These are phyloP conservation scores for Drosophila chauvacae DNA, from an alignment of 1,140 invertebrate genomes.

Conservation along the genomic window DNA sequence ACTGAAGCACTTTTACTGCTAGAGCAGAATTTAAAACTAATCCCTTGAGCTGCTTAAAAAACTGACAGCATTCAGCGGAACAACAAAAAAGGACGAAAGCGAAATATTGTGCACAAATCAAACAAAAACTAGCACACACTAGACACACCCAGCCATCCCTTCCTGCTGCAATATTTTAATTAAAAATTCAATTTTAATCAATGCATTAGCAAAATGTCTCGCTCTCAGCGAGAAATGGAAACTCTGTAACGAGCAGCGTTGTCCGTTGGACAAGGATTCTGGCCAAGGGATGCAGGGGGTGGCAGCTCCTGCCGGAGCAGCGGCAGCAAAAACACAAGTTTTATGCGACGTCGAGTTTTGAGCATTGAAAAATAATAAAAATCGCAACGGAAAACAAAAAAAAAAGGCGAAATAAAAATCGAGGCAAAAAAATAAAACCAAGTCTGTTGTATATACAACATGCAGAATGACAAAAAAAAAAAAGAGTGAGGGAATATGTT, in stretches of 20 bases:
- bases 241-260: constrained; percentile 56
- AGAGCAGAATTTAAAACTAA: constrained; percentile 24
- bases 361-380: constrained; percentile 82
- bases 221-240: constrained; percentile 67
- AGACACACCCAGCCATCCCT: neutral
- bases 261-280: constrained; percentile 23
- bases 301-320: constrained; percentile 32
- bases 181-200: constrained; percentile 84
- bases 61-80: constrained; percentile 14
- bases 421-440: constrained; percentile 46
- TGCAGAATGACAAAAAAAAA: constrained; percentile 50
- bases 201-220: constrained; percentile 84
- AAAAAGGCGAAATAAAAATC: constrained; percentile 31
- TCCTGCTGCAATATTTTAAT: constrained; percentile 75
- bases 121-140: constrained; percentile 38
- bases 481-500: constrained; percentile 44
- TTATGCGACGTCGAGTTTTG: constrained; percentile 80
- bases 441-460: constrained; percentile 66
- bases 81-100: neutral
- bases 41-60: constrained; percentile 30
- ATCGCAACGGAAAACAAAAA: constrained; percentile 47
- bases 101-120: constrained; percentile 26
- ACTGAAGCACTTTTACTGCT: neutral
- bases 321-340: constrained; percentile 77
- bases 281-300: neutral